Conservation (phyloP, 2,888 invertebrate genomes). For the Phoronis australis region DNA sequence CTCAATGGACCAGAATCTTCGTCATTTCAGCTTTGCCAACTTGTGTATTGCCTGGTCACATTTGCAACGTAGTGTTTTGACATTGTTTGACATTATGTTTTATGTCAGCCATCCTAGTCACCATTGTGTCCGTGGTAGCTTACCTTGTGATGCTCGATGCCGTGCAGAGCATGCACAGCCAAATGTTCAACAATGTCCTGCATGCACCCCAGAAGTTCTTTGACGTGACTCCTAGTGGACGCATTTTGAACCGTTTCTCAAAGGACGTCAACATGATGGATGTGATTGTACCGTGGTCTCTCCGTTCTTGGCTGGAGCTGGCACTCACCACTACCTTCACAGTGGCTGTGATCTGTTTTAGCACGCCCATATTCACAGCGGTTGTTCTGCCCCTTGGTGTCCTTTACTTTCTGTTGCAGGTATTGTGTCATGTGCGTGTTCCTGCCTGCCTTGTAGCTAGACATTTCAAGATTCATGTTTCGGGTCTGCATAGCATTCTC, state of each 20-base stretch:
- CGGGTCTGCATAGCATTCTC: background rate
- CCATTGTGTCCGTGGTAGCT: too few species aligned
- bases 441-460: too few species aligned
- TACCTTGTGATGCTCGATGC: background rate
- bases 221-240: constrained; percentile 46
- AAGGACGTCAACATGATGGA: constrained; percentile 14
- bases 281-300: constrained; percentile 12
- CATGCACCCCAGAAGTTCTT: constrained; percentile 11
- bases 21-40: too few species aligned
- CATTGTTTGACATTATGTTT: too few species aligned
- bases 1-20: too few species aligned
- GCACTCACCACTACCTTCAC: constrained; percentile 5
- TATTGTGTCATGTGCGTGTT: constrained; percentile 9
- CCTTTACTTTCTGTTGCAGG: constrained; percentile 43
- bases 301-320: constrained; percentile 11
- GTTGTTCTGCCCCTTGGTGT: constrained; percentile 33
- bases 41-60: too few species aligned
- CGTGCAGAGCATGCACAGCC: background rate
- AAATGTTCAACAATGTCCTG: background rate
- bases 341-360: constrained; percentile 31
- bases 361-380: constrained; percentile 34
- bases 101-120: too few species aligned
- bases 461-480: too few species aligned
- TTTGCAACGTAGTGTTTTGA: too few species aligned
- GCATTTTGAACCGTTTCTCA: constrained; percentile 44